Base-by-base conservation (phyloP, 2,113 vertebrate genomes). In the Silurus meridionalis region DNA sequence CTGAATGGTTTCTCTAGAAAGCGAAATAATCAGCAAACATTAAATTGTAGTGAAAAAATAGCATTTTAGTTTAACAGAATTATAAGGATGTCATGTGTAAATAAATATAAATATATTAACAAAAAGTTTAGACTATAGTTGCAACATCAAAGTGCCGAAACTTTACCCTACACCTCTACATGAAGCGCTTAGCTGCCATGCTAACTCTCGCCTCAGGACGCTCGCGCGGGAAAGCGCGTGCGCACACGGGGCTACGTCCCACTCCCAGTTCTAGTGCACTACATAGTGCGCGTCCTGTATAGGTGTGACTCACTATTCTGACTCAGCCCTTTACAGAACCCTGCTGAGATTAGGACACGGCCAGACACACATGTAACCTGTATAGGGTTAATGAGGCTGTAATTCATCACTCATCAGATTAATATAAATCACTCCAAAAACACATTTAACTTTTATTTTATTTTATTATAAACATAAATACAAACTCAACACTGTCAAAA, bases 381-480 rank as follows among this genome's bases (percentile, higher is more conserved):
- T 6, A 10, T 19, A 7, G 13, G 28, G 25, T 69, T 63, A 63
- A 63, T 23, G 61, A 37, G 67, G 14, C 67, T 71, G 37, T 46
- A 37, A 37, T 37, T 37, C 37, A 37, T 37, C 37, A 37, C 37
- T 37, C 37, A 37, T 37, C 37, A 37, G 37, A 37, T 37, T 37
- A 37, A 37, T 71, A 71, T 71, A 46, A 48, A 17, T 48, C 1
- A 15, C 13, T 14, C 17, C 4, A 15, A 58, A 3, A 15, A 17
- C 57, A 58, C 17, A 58, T 58, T 58, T 3, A 79, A 37, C 53
- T 4, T 19, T 28, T 1, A 19, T 37, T 75, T 9, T 58, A 11
- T 61, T 55, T 80, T 80, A 80, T 80, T 80, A 17, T 23, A 48
- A 80, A 23, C 5, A 25, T 67, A 9, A 67, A 53, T 82, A 82